Conservation (phyloP, 1,140 invertebrate genomes). For the Harpegnathos saltator region DNA sequence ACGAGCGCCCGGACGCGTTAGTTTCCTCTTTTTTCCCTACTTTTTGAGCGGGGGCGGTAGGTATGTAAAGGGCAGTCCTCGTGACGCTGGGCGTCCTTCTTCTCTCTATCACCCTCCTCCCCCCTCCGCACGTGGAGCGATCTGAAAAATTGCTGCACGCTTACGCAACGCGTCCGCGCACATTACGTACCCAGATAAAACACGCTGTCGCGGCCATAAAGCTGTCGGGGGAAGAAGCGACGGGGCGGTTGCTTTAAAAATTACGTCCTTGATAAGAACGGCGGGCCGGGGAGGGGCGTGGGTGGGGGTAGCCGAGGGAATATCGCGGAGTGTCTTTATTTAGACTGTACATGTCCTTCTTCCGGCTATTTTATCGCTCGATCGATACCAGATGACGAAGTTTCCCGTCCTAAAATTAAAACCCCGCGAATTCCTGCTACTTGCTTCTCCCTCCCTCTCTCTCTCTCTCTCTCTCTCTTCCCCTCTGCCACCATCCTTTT, state of each 20-base stretch:
- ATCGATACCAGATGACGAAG: neutral
- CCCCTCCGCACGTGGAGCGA: neutral
- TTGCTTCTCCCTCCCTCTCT: too few relatives aligned
- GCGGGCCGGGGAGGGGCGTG: neutral
- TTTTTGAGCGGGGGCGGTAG: neutral
- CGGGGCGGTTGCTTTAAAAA: conserved; percentile 7
- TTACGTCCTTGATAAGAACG: neutral
- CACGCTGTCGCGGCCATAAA: conserved; percentile 3
- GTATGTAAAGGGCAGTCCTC: conserved; percentile 25
- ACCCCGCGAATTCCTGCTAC: too few relatives aligned
- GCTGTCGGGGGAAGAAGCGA: neutral
- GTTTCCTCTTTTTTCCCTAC: too few relatives aligned
- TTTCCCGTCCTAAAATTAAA: neutral
- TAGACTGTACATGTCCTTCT: neutral
- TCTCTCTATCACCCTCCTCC: conserved; percentile 16
- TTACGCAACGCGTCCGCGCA: conserved; percentile 16
- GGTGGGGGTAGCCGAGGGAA: neutral
- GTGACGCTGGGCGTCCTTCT: neutral
- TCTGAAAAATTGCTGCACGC: conserved; percentile 20
- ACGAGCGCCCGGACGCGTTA: neutral
- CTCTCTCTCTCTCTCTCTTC: too few relatives aligned
- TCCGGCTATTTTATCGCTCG: neutral
- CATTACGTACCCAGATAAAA: conserved; percentile 21
- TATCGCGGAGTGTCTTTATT: neutral
- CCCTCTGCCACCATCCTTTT: too few relatives aligned